Evolutionary conservation across 2,888 invertebrate genomes (phyloP), one percentile per base, ranked within the genome.

Genomic region (Troglohyphantes excavatus): DNA sequence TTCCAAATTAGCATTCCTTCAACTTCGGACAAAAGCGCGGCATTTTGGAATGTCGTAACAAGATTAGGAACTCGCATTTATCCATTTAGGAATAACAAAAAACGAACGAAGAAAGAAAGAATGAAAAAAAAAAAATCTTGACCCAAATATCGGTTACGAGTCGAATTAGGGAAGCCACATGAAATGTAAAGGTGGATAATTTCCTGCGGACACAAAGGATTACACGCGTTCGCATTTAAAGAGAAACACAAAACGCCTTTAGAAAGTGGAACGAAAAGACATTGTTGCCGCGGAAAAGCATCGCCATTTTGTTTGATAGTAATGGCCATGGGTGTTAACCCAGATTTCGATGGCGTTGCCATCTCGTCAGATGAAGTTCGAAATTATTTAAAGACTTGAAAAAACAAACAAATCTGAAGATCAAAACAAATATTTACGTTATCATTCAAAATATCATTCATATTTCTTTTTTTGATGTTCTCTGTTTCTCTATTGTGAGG

Each of bases 201-300:
- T 83, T 83, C 83, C 83, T 72, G 73, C 63, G 63, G 63, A 63
- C 65, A 83, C 83, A 83, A 83, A 61, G 72, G 73, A 27, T 73
- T 46, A 83, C 83, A 65, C 83, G 72, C 26, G 72, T 73, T 46
- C 63, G 29, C 72, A 27, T 72, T 73, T 73, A 83, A 73, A 82
- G 73, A 83, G 63, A 39, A 83, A 83, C 63, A 73, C 73, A 83
- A 61, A 73, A 83, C 83, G 83, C 83, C 83, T 83, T 43, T 65
- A 72, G 73, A 73, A 83, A 83, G 83, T 83, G 73, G 83, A 83
- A 83, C 83, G 83, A 39, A 53, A 79, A 33, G 70, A 83, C 83
- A 83, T 73, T 73, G 73, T 83, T 83, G 83, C 59, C 27, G 65
- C 43, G 43, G 39, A 65, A 67, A 39, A 19, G 39, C 68, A 46